Evolutionary conservation across 2,888 invertebrate genomes (phyloP), one percentile per base, ranked within the genome.

Genomic region (Noctua fimbriata): DNA sequence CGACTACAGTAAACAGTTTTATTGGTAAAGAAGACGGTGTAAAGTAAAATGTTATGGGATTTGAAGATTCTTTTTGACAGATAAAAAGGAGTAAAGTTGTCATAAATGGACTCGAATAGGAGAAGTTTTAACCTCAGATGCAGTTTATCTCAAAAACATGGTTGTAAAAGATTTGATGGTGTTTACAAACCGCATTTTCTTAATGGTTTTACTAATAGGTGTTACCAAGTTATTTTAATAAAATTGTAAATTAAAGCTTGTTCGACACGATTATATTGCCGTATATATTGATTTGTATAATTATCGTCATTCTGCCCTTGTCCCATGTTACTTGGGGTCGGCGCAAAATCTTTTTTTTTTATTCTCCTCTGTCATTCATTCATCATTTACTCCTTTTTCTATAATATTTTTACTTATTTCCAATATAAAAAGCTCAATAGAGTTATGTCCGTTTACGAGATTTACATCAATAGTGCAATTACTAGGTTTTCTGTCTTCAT

Each of bases 1-100:
- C 28, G 69, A 78, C 60, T 83, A 83, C 75, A 73, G 78, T 87
- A 73, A 83, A 84, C 52, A 65, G 41, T 83, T 89, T 89, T 83
- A 87, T 77, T 82, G 67, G 5, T 36, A 58, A 69, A 65, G 36
- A 69, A 65, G 52, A 44, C 60, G 69, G 58, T 69, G 72, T 32
- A 52, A 28, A 58, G 58, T 58, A 58, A 28, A 58, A 58, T 58
- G n/a, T 58, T 28, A 58, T 28, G 2, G n/a, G n/a, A 58, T 58
- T 58, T 5, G n/a, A 58, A 58, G n/a, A 58, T 84, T 81, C 80
- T 81, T 75, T 24, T 76, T 55, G 70, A 60, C 47, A 16, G 16
- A 70, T 71, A 1, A 9, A 60, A 44, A 36, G 32, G 73, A 73
- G 55, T 44, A 58, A 60, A 70, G 28, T 63, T 67, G 36, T 67